Evolutionary conservation across 2,888 invertebrate genomes (phyloP), one percentile per base, ranked within the genome.

Genomic region (Thereva nobilitata): DNA sequence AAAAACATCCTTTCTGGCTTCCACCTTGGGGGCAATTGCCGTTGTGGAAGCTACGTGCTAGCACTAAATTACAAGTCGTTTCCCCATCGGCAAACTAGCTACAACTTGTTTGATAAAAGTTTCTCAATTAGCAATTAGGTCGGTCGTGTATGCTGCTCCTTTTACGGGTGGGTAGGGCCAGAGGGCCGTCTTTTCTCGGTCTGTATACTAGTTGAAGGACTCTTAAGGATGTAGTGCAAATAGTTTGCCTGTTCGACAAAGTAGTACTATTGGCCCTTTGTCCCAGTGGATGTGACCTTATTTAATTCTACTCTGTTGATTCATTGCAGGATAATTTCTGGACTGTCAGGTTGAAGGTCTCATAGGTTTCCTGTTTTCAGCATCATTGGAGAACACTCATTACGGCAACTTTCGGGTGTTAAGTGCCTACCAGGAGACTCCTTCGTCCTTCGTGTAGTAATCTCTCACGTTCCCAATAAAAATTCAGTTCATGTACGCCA

Each of bases 391-490:
- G 47, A n/a, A 47, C 38, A 59, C 37, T 59, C 57, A 59, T 59
- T 59, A 59, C 5, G 47, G 40, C 38, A 35, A 6, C 52, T n/a
- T 42, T n/a, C 10, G 10, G 41, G 10, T 34, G 38, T 35, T 47
- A 59, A 47, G 47, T 59, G 57, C 57, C 45, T 35, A 8, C 47
- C 7, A 59, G 7, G 10, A 59, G 6, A 34, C 35, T 47, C 35
- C 41, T 23, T 7, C 10, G 37, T 9, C 6, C 4, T 44, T 37
- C 9, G 23, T 35, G 40, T 45, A 37, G 40, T 53, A 34, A 49
- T 65, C 55, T 56, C 65, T 56, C 65, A 65, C 65, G 65, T 65
- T 65, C 56, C 65, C 49, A 65, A 65, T 65, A 65, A 65, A 65
- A 65, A 65, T 65, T 65, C 65, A 34, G 35, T 34, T 34, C 65